A percentile compares a stretch with the other conserved stretches of the same genome.
Conservation (phyloP, 2,888 invertebrate species). For the Chalcosyrphus nemorum region DNA sequence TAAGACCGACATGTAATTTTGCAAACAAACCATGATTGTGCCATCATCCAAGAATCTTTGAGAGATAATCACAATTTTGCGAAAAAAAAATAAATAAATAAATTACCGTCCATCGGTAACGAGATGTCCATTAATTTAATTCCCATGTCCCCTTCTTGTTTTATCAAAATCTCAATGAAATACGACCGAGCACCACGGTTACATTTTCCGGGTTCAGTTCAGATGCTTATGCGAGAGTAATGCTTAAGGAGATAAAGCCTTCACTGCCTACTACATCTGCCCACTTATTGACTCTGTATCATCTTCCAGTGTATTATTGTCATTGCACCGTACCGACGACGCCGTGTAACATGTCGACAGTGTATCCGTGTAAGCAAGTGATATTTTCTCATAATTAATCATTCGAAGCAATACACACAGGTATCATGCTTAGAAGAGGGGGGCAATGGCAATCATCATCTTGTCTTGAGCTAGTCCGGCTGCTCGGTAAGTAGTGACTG, state of each 20-base stretch:
- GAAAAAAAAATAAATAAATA: no score
- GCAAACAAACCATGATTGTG: not conserved
- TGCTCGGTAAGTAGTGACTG: constrained; percentile 42
- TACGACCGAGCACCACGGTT: not conserved
- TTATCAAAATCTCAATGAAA: constrained; percentile 9
- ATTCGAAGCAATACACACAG: constrained; percentile 29
- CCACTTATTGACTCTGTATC: constrained; percentile 36
- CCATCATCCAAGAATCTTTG: not conserved
- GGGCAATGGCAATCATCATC: constrained; percentile 17
- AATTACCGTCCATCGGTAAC: constrained; percentile 22
- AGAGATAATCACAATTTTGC: no score
- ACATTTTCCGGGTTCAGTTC: constrained; percentile 66
- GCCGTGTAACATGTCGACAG: constrained; percentile 26
- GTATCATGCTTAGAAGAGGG: not conserved
- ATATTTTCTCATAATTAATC: constrained; percentile 69
- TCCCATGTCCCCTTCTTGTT: constrained; percentile 23
- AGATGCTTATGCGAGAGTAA: constrained; percentile 26
- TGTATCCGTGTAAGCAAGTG: constrained; percentile 53
- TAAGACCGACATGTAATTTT: not conserved
- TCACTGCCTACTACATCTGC: constrained; percentile 21
- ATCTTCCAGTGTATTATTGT: constrained; percentile 38
- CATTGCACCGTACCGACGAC: not conserved
- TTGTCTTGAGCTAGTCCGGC: constrained; percentile 22
- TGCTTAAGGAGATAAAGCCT: constrained; percentile 18
- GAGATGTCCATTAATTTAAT: constrained; percentile 45